Conservation (phyloP, 1,140 invertebrate genomes). For the Orussus abietinus region DNA sequence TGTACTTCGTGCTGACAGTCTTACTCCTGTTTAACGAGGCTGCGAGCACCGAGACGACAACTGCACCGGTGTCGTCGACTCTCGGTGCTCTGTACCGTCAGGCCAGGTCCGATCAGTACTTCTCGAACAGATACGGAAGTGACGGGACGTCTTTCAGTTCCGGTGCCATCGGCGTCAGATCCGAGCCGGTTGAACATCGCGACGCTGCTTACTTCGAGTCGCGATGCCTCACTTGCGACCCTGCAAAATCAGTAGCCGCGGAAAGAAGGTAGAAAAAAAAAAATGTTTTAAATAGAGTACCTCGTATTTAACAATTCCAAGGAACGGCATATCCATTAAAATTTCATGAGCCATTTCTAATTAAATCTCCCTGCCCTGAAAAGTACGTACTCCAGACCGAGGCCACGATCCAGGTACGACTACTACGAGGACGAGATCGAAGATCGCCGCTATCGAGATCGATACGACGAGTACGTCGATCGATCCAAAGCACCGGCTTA, state of each 20-base stretch:
- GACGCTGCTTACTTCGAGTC: slow-evolving; percentile 43
- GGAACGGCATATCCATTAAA: too few species aligned
- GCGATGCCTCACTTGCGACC: slow-evolving; percentile 44
- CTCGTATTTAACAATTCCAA: too few species aligned
- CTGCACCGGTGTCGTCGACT: slow-evolving; percentile 23
- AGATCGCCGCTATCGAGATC: slow-evolving; percentile 36
- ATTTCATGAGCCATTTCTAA: neutral
- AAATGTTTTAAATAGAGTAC: too few species aligned
- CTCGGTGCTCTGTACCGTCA: slow-evolving; percentile 39
- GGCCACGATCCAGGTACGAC: slow-evolving; percentile 37
- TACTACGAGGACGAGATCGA: slow-evolving; percentile 41
- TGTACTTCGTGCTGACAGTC: slow-evolving; percentile 17
- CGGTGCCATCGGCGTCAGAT: slow-evolving; percentile 28
- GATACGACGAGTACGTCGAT: slow-evolving; percentile 37
- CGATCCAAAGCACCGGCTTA: slow-evolving; percentile 23
- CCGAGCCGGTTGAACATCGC: slow-evolving; percentile 33
- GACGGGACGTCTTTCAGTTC: slow-evolving; percentile 33
- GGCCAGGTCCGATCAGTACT: slow-evolving; percentile 38
- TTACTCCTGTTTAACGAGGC: slow-evolving; percentile 14
- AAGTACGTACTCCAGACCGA: slow-evolving; percentile 24
- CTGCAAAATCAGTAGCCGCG: slow-evolving; percentile 25
- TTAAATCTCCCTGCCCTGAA: too few species aligned
- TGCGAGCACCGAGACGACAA: slow-evolving; percentile 12
- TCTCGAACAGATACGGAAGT: slow-evolving; percentile 31
- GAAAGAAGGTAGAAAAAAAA: slow-evolving; percentile 40